Base-by-base conservation (phyloP, 2,888 invertebrate genomes). In the Drosophila algonquin region DNA sequence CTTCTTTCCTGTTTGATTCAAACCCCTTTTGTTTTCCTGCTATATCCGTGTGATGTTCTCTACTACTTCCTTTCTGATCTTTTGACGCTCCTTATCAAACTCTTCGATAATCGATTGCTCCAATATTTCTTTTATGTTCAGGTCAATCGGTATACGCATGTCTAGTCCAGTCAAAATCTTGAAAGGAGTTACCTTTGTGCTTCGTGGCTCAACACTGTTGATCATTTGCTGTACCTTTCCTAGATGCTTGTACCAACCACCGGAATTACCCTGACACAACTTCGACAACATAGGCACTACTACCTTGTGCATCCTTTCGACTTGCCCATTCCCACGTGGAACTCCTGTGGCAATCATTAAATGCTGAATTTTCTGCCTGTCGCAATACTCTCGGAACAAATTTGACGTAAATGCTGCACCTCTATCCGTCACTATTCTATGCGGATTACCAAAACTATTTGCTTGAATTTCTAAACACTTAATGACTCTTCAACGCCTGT, bases 221-320 rank as follows among this genome's bases (percentile, higher is more conserved):
- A 62, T 53, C 3, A 55, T 12, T 10, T 62, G 68, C 27, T 62
- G 57, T 0, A 62, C 57, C 10, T 45, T 50, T 10, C 35, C 53
- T 24, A 48, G 9, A n/a, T 50, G 18, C 24, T 40, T 58, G 30
- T 63, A 56, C 52, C 55, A 63, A 27, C 30, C 45, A 12, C 40
- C 51, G 12, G 63, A 40, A 16, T 5, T 52, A 21, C 51, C 47
- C 3, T 32, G 12, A 47, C 51, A 45, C 32, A 27, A 27, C 7
- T 27, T 8, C 2, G 27, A 48, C 32, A 57, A 35, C 58, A 69
- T 58, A 10, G 53, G 54, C 3, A 63, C 35, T 8, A 63, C 58
- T 10, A 63, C 63, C 21, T 45, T 63, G 35, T 63, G 52, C n/a
- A 67, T 67, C 10, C 65, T 18, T 9, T 52, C 63, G 14, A 56